A percentile compares a stretch with the other conserved stretches of the same genome.
Evolutionary conservation across 2,888 invertebrate species (phyloP).

Genomic region (Epirrita christyi): DNA sequence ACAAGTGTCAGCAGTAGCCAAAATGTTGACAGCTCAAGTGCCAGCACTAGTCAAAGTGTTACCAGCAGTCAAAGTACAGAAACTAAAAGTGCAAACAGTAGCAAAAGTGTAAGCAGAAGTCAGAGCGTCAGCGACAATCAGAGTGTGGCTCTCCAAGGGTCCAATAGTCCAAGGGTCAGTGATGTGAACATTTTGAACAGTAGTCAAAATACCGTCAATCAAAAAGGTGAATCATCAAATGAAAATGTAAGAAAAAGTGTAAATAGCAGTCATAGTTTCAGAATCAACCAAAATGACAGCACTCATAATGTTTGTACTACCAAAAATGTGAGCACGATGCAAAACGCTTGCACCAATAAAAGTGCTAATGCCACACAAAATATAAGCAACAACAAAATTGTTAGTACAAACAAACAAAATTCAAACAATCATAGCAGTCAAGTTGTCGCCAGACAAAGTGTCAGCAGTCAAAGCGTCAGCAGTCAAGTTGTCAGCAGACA

Average conservation of each 20-base stretch:
- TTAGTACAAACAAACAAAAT: slow-evolving; percentile 1
- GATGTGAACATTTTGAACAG: slow-evolving; percentile 11
- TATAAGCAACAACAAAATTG: neutral
- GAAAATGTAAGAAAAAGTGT: slow-evolving; percentile 12
- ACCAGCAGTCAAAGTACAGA: slow-evolving; percentile 13
- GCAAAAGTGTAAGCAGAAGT: slow-evolving; percentile 26
- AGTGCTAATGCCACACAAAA: slow-evolving; percentile 1
- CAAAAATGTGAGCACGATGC: slow-evolving; percentile 2
- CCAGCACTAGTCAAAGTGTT: slow-evolving; percentile 7
- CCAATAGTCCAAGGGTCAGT: slow-evolving; percentile 5
- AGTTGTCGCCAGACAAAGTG: slow-evolving; percentile 7
- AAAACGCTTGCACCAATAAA: no score
- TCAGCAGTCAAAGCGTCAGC: slow-evolving; percentile 4
- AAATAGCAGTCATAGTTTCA: slow-evolving; percentile 22
- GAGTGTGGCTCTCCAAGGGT: no score
- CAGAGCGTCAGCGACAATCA: slow-evolving; percentile 25
- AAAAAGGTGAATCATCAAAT: slow-evolving; percentile 5
- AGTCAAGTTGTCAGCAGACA: slow-evolving; percentile 4
- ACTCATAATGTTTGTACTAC: neutral
- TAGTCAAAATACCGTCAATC: slow-evolving; percentile 13
- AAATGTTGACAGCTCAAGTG: neutral
- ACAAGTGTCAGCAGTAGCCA: slow-evolving; percentile 5
- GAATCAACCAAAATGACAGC: slow-evolving; percentile 12
- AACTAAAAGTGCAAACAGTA: slow-evolving; percentile 15
- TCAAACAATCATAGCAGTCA: slow-evolving; percentile 2